Base-by-base conservation (phyloP, 2,888 invertebrate genomes). In the Drosophila ochracea region DNA sequence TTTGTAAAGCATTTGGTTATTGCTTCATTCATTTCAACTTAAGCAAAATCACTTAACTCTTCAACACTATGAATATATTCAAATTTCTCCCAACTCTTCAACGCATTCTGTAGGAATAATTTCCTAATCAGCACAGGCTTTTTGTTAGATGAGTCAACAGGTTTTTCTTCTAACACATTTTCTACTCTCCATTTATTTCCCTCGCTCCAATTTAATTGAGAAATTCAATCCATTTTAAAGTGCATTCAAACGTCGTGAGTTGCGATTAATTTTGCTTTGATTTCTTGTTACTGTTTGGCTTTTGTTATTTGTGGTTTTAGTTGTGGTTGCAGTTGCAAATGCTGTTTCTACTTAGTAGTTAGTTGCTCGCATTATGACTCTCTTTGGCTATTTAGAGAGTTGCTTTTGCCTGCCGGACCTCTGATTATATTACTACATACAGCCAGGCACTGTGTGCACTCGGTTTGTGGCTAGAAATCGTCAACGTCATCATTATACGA, bases 371-470 rank as follows among this genome's bases (percentile, higher is more conserved):
- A 78, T 84, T 84, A 87, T 82, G 80, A 74, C 80, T 87, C 84
- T 82, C 78, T 82, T 87, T 80, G 74, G 68, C 79, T 75, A 80
- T 87, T 84, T 82, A 80, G 76, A 87, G 84, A 84, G 84, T 68
- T 82, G 78, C 71, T 74, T 57, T 74, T 58, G 71, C 55, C 58
- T 65, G 69, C 75, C 75, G 75, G 75, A 75, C 75, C 60, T 71
- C 66, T 74, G 84, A 84, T 87, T 87, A 82, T 73, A 82, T 84
- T 84, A 87, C 33, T 35, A 47, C 77, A 83, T 83, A 83, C 54
- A 35, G 35, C 3, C 53, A 33, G 53, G 21, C 80, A 66, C 31
- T 30, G 25, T 55, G 13, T 69, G 52, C 30, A 59, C 43, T 59
- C 30, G 61, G 52, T 54, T 76, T 76, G 76, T 53, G 64, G 68